A percentile compares a stretch with the other conserved stretches of the same genome.
phyloP scores from a whole-genome alignment of 2,888 invertebrate genomes.

The Spatulosminthurus flaviceps region DNA sequence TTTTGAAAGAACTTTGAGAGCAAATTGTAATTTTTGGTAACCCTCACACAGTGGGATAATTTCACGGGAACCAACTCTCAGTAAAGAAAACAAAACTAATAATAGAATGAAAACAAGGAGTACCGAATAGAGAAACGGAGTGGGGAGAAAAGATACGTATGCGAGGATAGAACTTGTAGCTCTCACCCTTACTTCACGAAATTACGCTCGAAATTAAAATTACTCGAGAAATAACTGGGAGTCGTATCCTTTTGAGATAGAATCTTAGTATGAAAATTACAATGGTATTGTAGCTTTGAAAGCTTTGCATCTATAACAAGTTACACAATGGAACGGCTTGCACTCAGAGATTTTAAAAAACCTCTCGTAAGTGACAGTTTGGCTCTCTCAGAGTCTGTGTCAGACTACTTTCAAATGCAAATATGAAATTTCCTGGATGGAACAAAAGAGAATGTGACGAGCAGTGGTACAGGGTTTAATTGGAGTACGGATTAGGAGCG shows the following conservation, averaged over 20 bases:
- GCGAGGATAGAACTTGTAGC: too few relatives aligned
- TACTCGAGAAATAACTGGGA: too few relatives aligned
- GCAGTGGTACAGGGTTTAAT: conserved; percentile 3
- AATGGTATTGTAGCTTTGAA: too few relatives aligned
- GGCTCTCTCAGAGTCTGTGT: not conserved
- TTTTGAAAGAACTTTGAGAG: not conserved
- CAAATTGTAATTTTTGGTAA: not conserved
- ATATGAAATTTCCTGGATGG: conserved; percentile 13
- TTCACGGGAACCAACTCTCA: not conserved
- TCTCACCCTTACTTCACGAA: too few relatives aligned
- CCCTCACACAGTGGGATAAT: not conserved
- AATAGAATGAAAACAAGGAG: conserved; percentile 16
- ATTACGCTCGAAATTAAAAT: too few relatives aligned
- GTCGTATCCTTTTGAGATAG: too few relatives aligned
- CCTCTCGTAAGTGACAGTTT: conserved; percentile 1
- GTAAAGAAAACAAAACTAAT: conserved; percentile 10
- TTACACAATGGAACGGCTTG: too few relatives aligned
- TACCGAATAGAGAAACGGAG: too few relatives aligned
- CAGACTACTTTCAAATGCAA: conserved; percentile 18
- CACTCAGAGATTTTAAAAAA: not conserved
- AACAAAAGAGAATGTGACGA: not conserved
- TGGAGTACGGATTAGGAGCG: not conserved
- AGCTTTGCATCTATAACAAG: too few relatives aligned
- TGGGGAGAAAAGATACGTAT: too few relatives aligned
- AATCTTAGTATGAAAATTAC: too few relatives aligned